Evolutionary conservation across 2,113 vertebrate species (phyloP).

Genomic region (Albula glossodonta): DNA sequence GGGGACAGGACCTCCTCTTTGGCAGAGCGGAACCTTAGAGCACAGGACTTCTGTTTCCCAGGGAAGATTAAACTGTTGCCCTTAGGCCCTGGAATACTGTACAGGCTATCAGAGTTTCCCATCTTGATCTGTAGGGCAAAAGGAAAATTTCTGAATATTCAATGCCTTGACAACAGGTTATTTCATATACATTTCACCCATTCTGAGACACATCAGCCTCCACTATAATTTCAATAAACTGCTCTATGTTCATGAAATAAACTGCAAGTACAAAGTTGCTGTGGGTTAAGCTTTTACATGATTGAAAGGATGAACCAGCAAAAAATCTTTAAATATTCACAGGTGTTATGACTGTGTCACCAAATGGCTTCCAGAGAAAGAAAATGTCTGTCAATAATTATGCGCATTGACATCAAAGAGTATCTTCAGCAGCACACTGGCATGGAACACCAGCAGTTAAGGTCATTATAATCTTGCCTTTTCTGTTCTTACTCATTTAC

Average conservation of each 20-base stretch:
- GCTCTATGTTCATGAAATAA: neutral
- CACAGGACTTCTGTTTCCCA: slow-evolving; percentile 77
- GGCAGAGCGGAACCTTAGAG: slow-evolving; percentile 75
- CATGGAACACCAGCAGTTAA: neutral
- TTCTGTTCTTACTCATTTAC: neutral
- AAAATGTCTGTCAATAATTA: neutral
- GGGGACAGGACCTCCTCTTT: slow-evolving; percentile 72
- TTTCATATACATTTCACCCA: neutral
- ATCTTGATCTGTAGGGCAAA: slow-evolving; percentile 75
- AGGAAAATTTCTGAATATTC: neutral
- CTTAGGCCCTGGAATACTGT: slow-evolving; percentile 75
- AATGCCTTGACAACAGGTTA: no score
- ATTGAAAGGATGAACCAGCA: neutral
- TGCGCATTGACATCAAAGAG: neutral
- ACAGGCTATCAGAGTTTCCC: slow-evolving; percentile 94
- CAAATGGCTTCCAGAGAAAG: neutral
- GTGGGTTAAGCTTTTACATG: slow-evolving; percentile 1
- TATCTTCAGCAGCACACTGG: neutral
- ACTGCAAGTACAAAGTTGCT: neutral
- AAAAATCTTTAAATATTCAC: slow-evolving; percentile 6
- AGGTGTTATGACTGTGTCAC: slow-evolving; percentile 9
- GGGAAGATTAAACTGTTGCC: slow-evolving; percentile 57
- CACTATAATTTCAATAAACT: neutral
- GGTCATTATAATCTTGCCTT: neutral
- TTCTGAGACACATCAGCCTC: neutral